Evolutionary conservation across 1,140 invertebrate genomes (phyloP).

Genomic region (Anagrus nilaparvatae): DNA sequence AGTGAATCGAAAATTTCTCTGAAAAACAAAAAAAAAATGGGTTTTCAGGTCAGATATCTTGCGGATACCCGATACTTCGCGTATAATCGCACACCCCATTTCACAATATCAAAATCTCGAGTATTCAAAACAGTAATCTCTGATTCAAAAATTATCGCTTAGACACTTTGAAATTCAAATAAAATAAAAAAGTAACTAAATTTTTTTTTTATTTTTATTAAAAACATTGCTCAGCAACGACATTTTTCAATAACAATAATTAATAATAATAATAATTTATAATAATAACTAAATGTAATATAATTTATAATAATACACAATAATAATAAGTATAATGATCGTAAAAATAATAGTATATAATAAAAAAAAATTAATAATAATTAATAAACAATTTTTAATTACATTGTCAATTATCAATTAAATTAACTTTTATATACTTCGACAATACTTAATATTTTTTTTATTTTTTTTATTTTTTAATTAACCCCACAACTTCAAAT

Average conservation of each 20-base stretch:
- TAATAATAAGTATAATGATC: constrained; percentile 13
- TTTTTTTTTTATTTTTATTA: constrained; percentile 17
- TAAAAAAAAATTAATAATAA: neutral
- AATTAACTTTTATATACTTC: neutral
- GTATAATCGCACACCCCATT: too few relatives aligned
- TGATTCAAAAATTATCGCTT: too few relatives aligned
- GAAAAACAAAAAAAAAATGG: too few relatives aligned
- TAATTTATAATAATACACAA: constrained; percentile 16
- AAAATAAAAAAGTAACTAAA: constrained; percentile 18
- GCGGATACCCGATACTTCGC: too few relatives aligned
- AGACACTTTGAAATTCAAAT: neutral
- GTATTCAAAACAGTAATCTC: too few relatives aligned
- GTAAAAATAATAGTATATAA: constrained; percentile 9
- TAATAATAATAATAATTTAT: constrained; percentile 24
- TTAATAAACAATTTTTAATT: neutral
- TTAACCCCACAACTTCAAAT: too few relatives aligned
- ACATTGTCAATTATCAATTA: neutral
- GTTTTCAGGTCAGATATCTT: too few relatives aligned
- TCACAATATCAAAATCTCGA: too few relatives aligned
- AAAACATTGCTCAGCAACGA: constrained; percentile 29
- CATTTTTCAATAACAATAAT: constrained; percentile 27
- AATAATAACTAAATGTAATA: constrained; percentile 24
- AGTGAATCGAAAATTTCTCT: too few relatives aligned
- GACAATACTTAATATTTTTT: too few relatives aligned
- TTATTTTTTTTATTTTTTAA: too few relatives aligned